Percentiles rank a stretch among this genome's conserved stretches.
Conservation (phyloP, 2,797 vertebrate species). For the Chromobotia macracanthus region DNA sequence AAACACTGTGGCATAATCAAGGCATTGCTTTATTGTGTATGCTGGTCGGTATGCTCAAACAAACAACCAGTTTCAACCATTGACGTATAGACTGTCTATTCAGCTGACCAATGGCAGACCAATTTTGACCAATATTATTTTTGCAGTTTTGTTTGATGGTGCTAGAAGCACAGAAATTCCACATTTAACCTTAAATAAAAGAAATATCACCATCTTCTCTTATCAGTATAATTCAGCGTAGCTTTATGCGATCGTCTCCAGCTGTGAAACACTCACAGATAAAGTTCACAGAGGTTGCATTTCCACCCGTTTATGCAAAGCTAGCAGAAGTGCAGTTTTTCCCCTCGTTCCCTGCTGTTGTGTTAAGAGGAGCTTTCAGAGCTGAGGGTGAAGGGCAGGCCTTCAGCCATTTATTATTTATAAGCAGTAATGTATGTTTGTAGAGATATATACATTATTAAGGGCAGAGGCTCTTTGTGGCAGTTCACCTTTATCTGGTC, state of each 20-base stretch:
- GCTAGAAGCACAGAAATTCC: no score
- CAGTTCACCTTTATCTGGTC: slow-evolving; percentile 69
- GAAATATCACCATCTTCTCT: neutral
- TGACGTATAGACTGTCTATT: no score
- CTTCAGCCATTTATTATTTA: slow-evolving; percentile 72
- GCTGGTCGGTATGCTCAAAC: no score
- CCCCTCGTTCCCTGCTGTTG: slow-evolving; percentile 12
- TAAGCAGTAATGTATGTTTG: slow-evolving; percentile 72
- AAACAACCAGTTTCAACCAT: no score
- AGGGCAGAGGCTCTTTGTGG: slow-evolving; percentile 65
- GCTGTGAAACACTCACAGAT: no score
- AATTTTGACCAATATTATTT: no score
- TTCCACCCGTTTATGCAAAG: neutral
- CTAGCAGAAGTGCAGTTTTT: neutral
- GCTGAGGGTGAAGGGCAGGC: slow-evolving; percentile 60
- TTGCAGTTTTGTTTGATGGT: no score
- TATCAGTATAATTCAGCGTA: neutral
- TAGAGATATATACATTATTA: slow-evolving; percentile 74
- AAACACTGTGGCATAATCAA: no score
- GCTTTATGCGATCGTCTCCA: no score
- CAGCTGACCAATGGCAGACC: no score
- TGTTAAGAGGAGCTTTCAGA: slow-evolving; percentile 37
- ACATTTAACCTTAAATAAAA: no score
- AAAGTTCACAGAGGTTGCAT: neutral
- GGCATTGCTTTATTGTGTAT: no score